Evolutionary conservation across 2,888 invertebrate species (phyloP), one percentile per base, ranked within the genome.

Genomic region (Drosophila pegasa): DNA sequence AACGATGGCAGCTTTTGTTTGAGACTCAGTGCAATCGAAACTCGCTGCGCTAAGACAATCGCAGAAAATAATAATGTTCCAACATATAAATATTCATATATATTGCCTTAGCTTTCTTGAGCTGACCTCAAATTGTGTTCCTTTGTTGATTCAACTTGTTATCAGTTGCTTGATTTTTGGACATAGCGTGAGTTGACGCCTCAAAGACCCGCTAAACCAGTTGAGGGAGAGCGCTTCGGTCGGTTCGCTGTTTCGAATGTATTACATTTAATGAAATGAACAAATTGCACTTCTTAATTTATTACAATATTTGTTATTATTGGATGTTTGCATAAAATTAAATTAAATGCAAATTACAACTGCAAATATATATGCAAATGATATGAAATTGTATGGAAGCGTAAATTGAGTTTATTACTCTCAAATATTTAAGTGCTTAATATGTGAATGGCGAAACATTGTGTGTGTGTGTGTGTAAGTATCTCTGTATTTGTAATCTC

Each of bases 301-400:
- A 55, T 77, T 72, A 45, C 61, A 71, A 71, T 65, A 58, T 40
- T 61, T 51, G 60, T 60, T 48, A 25, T 67, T 65, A 51, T 60
- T 51, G 50, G 18, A 66, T 48, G 73, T 78, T 71, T 64, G 63
- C 69, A 80, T 73, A 62, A 52, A 65, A 47, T 61, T 40, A 76
- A 71, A 78, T 78, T 69, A 73, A 78, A 82, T 75, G 73, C 73
- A 81, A 78, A 78, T 84, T 80, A 70, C 56, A 54, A 62, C 20
- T 20, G 59, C 56, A 73, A 66, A 67, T 38, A 64, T 41, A 52
- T 41, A 67, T 35, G 29, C 35, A 51, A 25, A 54, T 40, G 29
- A 20, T 29, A 40, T 33, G 12, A 64, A 48, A 48, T 54, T 25
- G 68, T 60, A 58, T 61, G 60, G 52, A 47, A 20, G 60, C 31